Evolutionary conservation across 2,888 invertebrate genomes (phyloP).

Genomic region (Melieria omissa): DNA sequence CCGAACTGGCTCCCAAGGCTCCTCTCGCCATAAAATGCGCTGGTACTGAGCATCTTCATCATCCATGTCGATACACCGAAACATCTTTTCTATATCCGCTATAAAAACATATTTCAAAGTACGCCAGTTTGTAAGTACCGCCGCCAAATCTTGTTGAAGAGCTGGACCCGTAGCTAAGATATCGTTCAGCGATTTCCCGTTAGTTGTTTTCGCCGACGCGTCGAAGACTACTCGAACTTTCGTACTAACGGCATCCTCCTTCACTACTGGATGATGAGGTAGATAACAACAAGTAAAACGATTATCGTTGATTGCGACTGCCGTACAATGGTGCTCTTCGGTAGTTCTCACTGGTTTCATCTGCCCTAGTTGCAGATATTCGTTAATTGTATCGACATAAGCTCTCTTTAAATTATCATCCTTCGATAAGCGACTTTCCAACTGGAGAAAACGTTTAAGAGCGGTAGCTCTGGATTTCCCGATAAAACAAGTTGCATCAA

Average conservation of each 20-base stretch:
- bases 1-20: too few species aligned
- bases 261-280: too few species aligned
- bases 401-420: neutral
- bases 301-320: too few species aligned
- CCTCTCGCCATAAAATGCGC: too few species aligned
- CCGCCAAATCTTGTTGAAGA: slow-evolving; percentile 48
- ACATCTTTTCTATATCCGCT: slow-evolving; percentile 54
- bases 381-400: neutral
- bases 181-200: slow-evolving; percentile 49
- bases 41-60: slow-evolving; percentile 39
- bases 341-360: neutral
- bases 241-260: neutral
- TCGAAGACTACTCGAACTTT: slow-evolving; percentile 26
- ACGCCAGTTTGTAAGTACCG: slow-evolving; percentile 40
- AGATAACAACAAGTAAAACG: too few species aligned
- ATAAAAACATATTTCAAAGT: slow-evolving; percentile 42
- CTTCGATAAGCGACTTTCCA: neutral
- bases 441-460: slow-evolving; percentile 22
- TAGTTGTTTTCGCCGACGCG: slow-evolving; percentile 41
- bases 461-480: slow-evolving; percentile 26
- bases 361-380: neutral
- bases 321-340: too few species aligned
- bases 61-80: slow-evolving; percentile 47
- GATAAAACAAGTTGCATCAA: slow-evolving; percentile 6
- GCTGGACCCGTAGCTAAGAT: slow-evolving; percentile 48